Base-by-base conservation (phyloP, 2,797 vertebrate species). In the Sebastes trivittatus region DNA sequence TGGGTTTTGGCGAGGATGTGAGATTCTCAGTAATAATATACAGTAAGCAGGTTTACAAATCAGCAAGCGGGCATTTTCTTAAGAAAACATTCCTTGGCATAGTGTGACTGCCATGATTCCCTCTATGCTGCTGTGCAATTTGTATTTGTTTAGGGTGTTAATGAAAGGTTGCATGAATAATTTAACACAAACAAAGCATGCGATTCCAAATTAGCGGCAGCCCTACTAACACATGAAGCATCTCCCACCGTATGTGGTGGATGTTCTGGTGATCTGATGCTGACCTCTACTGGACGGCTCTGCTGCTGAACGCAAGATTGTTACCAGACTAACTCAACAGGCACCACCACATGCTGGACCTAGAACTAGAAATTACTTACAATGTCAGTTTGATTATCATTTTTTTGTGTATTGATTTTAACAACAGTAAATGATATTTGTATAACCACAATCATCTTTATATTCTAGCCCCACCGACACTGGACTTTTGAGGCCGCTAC, bases 151-250 rank as follows among this genome's bases (percentile, higher is more conserved):
- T 87, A 87, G 65, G 61, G 78, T 91, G 88, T 88, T 92, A 87
- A 91, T 92, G 88, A 91, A 93, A 88, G 88, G 82, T 84, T 87
- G 78, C 68, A 93, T 92, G 90, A 92, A 93, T 92, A 88, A 94
- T 92, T 93, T 49, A 93, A 87, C 82, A 89, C 77, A 81, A 91
- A 93, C 90, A 92, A 91, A 92, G 74, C 82, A 87, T 83, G 84
- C 60, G 67, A 85, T 71, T 89, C 62, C 46, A 84, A 82, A 87
- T 72, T 36, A 71, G 77, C 71, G 59, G 74, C 75, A 82, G 72
- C 71, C 63, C 80, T 54, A 38, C 27, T 20, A 83, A 85, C 61
- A 64, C 63, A 74, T 3, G 65, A 16, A 55, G 68, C 64, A 11
- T 63, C 25, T 2, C 14, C 6, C n/a, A 20, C 32, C 1, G 27